Evolutionary conservation across 2,888 invertebrate species (phyloP).

Genomic region (Furcula furcula): DNA sequence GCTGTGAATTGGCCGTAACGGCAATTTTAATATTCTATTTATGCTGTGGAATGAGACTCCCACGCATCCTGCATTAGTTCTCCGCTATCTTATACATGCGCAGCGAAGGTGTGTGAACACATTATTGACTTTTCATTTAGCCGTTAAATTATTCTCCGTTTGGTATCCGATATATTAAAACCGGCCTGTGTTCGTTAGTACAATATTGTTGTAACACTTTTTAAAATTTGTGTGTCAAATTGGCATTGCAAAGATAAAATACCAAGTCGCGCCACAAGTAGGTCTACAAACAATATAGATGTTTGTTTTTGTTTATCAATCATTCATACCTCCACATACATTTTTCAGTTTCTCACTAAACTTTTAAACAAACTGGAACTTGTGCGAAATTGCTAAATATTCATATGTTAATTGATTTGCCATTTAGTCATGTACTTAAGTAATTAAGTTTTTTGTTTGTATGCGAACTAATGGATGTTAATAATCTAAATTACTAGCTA

Average conservation of each 20-base stretch:
- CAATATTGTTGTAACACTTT: constrained; percentile 1
- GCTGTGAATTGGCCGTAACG: constrained; percentile 23
- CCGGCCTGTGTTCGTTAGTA: not conserved
- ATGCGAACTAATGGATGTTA: constrained; percentile 3
- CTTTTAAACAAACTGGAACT: not conserved
- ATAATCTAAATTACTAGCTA: constrained; percentile 17
- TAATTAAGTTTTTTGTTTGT: constrained; percentile 6
- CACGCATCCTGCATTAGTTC: constrained; percentile 43
- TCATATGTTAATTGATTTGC: constrained; percentile 3
- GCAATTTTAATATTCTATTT: constrained; percentile 28
- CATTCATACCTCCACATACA: not conserved
- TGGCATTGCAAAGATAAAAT: not conserved
- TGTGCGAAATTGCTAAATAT: constrained; percentile 1
- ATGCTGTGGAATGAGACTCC: constrained; percentile 36
- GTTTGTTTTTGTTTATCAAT: not conserved
- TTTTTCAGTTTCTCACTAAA: not conserved
- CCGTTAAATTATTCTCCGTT: constrained; percentile 30
- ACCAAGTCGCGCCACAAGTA: not conserved
- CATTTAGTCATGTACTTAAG: constrained; percentile 1
- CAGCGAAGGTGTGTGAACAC: constrained; percentile 26
- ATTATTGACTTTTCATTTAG: constrained; percentile 30
- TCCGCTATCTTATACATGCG: constrained; percentile 31
- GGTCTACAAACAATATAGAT: not conserved
- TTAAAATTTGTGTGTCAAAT: constrained; percentile 1
- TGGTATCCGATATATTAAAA: constrained; percentile 1